Evolutionary conservation across 1,140 invertebrate species (phyloP), one percentile per base, ranked within the genome.

Genomic region (Spodoptera litura): DNA sequence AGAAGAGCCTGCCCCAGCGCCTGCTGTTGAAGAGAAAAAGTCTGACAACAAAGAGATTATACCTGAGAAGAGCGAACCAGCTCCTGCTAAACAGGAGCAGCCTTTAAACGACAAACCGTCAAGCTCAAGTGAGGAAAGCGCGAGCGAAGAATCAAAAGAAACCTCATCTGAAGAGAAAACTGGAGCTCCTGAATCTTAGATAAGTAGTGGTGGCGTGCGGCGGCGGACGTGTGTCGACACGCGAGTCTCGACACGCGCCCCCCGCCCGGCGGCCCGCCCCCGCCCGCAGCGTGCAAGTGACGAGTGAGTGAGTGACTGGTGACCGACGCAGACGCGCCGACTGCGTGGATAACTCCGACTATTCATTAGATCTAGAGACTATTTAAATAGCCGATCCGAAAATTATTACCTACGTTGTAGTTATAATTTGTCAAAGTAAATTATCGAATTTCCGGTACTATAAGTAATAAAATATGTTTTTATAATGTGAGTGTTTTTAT

Each of bases 361-460:
- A 89, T 90, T 88, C 86, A 88, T 79, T 94, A 94, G 87, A 89
- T 85, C 82, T 94, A 94, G 91, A 93, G 91, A 93, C 92, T 93
- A 94, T 93, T 93, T 93, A 93, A 93, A 91, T 93, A 93, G 87
- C 87, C 82, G 86, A 89, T 88, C 85, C 86, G 85, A 90, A 90
- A 76, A 93, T 44, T 44, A 91, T 91, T 91, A 91, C 88, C 88
- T 91, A 88, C 81, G 90, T 91, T 94, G 93, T 94, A 94, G 93
- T 93, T 93, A 93, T 90, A 89, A 86, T 81, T 80, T 93, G 87
- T 89, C 86, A 88, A 88, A 93, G 85, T 93, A 93, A 94, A 93
- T 93, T 93, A 94, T 91, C 90, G 91, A 94, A 94, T 93, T 92
- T 92, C 90, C 80, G 89, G 88, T 94, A 94, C 86, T 90, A 87